Percentiles rank a stretch among this genome's conserved stretches.
These are phyloP conservation scores for Clanis bilineata DNA, from an alignment of 2,888 invertebrate species.

Conservation along the genomic window DNA sequence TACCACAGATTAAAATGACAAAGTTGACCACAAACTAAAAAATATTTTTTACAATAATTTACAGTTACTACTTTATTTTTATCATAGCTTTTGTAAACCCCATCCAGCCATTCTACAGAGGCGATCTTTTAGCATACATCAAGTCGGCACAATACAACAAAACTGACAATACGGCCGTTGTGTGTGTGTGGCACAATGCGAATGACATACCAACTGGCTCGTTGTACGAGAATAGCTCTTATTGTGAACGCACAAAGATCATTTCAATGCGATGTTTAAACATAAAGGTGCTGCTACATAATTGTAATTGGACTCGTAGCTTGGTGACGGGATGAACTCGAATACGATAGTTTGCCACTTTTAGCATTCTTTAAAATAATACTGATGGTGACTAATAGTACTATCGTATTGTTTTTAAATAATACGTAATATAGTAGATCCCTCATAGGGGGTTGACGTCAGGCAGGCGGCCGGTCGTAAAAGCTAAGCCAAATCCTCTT, in stretches of 20 bases:
- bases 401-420: too few relatives aligned
- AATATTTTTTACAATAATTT: neutral
- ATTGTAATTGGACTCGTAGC: neutral
- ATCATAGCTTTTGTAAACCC: neutral
- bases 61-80: neutral
- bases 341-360: neutral
- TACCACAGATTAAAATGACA: too few relatives aligned
- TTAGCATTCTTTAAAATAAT: too few relatives aligned
- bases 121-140: constrained; percentile 41
- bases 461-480: too few relatives aligned
- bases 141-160: constrained; percentile 55
- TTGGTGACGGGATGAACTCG: neutral
- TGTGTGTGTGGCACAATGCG: constrained; percentile 41
- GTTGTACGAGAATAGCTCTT: constrained; percentile 30
- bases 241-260: constrained; percentile 17
- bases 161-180: constrained; percentile 50
- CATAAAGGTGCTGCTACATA: neutral
- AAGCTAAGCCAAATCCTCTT: too few relatives aligned
- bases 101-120: constrained; percentile 2
- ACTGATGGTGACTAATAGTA: too few relatives aligned
- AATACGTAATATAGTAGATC: too few relatives aligned
- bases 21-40: too few relatives aligned
- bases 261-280: neutral
- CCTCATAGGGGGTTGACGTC: too few relatives aligned
- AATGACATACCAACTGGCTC: constrained; percentile 32